Evolutionary conservation across 64 coral and sea anemone species (phyloP).

Genomic region (Astreopora myriophthalma): DNA sequence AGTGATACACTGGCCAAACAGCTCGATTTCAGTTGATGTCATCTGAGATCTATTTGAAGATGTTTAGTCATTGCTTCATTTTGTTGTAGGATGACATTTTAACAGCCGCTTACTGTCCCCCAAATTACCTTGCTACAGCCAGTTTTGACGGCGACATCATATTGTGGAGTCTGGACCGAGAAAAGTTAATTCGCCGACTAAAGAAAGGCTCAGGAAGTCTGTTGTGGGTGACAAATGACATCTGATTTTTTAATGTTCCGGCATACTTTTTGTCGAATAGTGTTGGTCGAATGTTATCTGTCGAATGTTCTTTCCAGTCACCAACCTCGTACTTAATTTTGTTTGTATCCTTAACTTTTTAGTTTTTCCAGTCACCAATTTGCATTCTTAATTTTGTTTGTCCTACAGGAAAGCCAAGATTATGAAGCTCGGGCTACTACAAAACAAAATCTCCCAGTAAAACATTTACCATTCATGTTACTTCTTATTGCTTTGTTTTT

Average conservation of each 20-base stretch:
- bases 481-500: background rate
- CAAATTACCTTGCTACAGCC: slow-evolving; percentile 87
- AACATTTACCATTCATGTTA: background rate
- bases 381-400: too few relatives aligned
- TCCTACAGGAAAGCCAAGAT: slow-evolving; percentile 84
- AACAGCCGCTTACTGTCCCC: slow-evolving; percentile 79
- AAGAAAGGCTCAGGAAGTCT: slow-evolving; percentile 94
- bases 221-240: slow-evolving; percentile 70
- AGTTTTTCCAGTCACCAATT: too few relatives aligned
- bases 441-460: background rate
- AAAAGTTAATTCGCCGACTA: slow-evolving; percentile 84
- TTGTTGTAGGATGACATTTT: slow-evolving; percentile 89
- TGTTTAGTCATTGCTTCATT: background rate
- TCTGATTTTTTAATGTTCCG: background rate
- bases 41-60: background rate
- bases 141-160: slow-evolving; percentile 98
- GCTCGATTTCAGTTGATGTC: background rate
- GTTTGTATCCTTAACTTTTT: background rate
- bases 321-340: too few relatives aligned
- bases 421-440: slow-evolving; percentile 76
- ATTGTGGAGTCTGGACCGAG: slow-evolving; percentile 90
- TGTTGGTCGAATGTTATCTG: too few relatives aligned
- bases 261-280: background rate
- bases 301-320: background rate
- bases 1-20: too few relatives aligned